Conservation (phyloP, 2,797 vertebrate genomes). For the Tarsius wallacei region DNA sequence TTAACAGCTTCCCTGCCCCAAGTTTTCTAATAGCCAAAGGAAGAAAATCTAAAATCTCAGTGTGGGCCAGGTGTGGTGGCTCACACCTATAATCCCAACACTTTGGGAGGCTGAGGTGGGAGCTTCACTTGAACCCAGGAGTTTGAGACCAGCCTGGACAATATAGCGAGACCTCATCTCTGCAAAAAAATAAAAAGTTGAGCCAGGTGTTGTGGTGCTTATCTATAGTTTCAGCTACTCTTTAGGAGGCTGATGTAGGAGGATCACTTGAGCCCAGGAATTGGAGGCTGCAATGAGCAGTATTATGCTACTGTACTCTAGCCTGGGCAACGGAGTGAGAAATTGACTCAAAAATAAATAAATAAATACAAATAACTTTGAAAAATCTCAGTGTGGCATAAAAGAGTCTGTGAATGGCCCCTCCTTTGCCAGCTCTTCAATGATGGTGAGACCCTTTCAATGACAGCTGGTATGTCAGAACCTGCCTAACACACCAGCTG, state of each 20-base stretch:
- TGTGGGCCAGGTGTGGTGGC: neutral
- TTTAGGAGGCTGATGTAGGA: neutral
- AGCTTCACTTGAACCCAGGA: neutral
- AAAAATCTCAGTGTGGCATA: too few species aligned
- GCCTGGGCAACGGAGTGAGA: neutral
- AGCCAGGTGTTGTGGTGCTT: neutral
- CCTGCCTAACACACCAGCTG: neutral
- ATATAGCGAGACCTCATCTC: neutral
- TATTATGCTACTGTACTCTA: neutral
- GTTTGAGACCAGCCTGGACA: neutral
- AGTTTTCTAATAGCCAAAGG: too few species aligned
- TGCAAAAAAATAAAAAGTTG: neutral
- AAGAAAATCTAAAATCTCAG: neutral
- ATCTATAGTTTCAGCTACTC: neutral
- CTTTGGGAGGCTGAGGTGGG: neutral
- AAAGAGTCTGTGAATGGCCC: too few species aligned
- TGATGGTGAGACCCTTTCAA: too few species aligned
- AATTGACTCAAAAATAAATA: neutral
- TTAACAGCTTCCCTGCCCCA: neutral
- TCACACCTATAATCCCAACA: neutral
- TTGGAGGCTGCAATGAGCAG: neutral
- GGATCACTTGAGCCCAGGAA: neutral
- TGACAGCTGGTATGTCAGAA: too few species aligned
- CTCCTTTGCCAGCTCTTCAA: too few species aligned
- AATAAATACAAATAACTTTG: neutral